Percentiles rank a stretch among this genome's conserved stretches.
phyloP scores from a whole-genome alignment of 1,140 invertebrate species.

The Drosophila triauraria region DNA sequence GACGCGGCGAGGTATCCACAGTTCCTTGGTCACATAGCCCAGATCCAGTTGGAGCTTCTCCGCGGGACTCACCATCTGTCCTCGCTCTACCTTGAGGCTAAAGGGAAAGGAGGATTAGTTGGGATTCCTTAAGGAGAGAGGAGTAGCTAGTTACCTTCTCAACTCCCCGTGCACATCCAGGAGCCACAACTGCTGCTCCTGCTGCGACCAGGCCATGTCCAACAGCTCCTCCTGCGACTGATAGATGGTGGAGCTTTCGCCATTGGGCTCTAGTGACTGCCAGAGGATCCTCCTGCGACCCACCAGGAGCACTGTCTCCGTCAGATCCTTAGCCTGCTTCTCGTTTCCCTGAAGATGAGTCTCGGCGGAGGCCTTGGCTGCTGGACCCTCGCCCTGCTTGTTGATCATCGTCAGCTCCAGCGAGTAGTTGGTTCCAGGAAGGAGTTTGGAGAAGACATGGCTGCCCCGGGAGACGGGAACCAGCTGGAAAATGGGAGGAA shows the following conservation, averaged over 20 bases:
- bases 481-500: constrained; percentile 14
- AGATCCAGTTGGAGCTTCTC: constrained; percentile 4
- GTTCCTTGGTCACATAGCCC: background rate
- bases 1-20: constrained; percentile 87
- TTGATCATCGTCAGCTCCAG: constrained; percentile 93
- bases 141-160: constrained; percentile 34
- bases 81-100: constrained; percentile 38
- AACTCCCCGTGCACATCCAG: constrained; percentile 86
- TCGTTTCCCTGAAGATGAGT: constrained; percentile 86
- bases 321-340: constrained; percentile 47
- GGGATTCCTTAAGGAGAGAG: too few relatives aligned
- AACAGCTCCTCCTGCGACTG: constrained; percentile 41
- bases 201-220: constrained; percentile 91
- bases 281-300: constrained; percentile 87
- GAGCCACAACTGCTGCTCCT: constrained; percentile 90
- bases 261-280: constrained; percentile 90
- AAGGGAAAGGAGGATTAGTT: too few relatives aligned
- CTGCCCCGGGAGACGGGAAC: constrained; percentile 32
- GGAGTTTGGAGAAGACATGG: constrained; percentile 91
- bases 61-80: constrained; percentile 1
- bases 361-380: constrained; percentile 64
- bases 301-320: constrained; percentile 89
- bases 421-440: constrained; percentile 91
- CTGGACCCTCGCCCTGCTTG: constrained; percentile 91
- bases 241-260: constrained; percentile 66